Evolutionary conservation across 2,797 vertebrate genomes (phyloP).

Genomic region (Sebastes matsubarae): DNA sequence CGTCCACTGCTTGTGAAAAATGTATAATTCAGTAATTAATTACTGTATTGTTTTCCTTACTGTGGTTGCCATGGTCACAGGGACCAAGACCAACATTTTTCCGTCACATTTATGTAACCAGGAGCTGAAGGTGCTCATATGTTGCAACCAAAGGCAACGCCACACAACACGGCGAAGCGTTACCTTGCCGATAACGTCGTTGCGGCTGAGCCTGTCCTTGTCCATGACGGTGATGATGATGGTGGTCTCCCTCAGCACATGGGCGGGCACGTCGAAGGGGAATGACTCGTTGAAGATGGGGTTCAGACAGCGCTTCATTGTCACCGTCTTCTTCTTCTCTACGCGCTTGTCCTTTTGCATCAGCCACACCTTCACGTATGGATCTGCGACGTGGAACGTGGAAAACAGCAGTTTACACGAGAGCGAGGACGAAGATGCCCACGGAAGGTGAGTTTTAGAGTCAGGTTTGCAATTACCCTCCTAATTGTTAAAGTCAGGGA

Average conservation of each 20-base stretch:
- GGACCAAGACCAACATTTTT: neutral
- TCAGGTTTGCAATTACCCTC: constrained; percentile 72
- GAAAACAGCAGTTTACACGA: constrained; percentile 27
- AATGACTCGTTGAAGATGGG: constrained; percentile 98
- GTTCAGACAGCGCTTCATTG: constrained; percentile 96
- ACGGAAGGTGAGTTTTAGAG: constrained; percentile 37
- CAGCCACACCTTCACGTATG: constrained; percentile 98
- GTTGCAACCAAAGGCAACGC: neutral
- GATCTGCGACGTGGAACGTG: constrained; percentile 79
- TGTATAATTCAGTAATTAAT: constrained; percentile 1
- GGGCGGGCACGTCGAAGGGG: constrained; percentile 95
- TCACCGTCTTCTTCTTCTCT: constrained; percentile 98
- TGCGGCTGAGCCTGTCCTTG: constrained; percentile 97
- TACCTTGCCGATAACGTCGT: constrained; percentile 98
- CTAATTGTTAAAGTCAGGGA: constrained; percentile 61
- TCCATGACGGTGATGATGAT: constrained; percentile 99
- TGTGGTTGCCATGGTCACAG: neutral
- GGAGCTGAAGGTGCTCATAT: neutral
- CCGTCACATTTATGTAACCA: neutral
- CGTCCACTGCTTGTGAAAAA: neutral
- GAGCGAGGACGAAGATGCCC: constrained; percentile 17
- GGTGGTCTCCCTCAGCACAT: constrained; percentile 96
- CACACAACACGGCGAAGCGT: neutral
- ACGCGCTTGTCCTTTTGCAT: constrained; percentile 99
- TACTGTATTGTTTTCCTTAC: neutral